Percentiles rank a stretch among this genome's conserved stretches.
Evolutionary conservation across 35 echinoderm and acorn worm species (phyloP).

Genomic region (Apostichopus parvimensis): DNA sequence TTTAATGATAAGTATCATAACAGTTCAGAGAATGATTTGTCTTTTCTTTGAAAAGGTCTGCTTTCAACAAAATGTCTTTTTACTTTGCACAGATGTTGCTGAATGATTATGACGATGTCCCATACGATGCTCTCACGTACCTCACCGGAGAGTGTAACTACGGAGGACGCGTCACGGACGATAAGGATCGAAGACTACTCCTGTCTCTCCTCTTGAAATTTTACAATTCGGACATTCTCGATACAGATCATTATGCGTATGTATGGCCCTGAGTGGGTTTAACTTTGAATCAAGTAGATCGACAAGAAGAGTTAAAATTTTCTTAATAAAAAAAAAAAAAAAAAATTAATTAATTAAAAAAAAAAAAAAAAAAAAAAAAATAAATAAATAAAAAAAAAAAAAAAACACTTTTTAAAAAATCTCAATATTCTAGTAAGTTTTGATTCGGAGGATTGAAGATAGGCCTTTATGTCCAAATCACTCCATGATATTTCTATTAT

Average conservation of each 20-base stretch:
- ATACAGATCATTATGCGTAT: conserved; percentile 78
- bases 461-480: too few species aligned
- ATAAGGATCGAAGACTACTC: conserved; percentile 93
- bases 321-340: too few species aligned
- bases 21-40: not conserved
- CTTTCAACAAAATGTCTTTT: not conserved
- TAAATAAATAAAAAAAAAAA: too few species aligned
- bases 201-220: conserved; percentile 88
- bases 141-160: conserved; percentile 99
- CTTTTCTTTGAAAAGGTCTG: not conserved
- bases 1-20: too few species aligned
- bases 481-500: too few species aligned
- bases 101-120: conserved; percentile 95
- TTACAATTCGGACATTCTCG: conserved; percentile 66
- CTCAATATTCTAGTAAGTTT: too few species aligned
- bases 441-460: too few species aligned
- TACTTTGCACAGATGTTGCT: conserved; percentile 85
- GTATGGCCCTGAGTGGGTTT: conserved; percentile 21
- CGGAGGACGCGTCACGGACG: conserved; percentile 96
- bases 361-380: too few species aligned
- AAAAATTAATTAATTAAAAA: too few species aligned
- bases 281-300: too few species aligned
- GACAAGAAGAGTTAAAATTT: too few species aligned
- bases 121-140: conserved; percentile 96
- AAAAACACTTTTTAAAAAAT: too few species aligned